phyloP scores from a whole-genome alignment of 2,888 invertebrate genomes.

The Diploptera punctata region DNA sequence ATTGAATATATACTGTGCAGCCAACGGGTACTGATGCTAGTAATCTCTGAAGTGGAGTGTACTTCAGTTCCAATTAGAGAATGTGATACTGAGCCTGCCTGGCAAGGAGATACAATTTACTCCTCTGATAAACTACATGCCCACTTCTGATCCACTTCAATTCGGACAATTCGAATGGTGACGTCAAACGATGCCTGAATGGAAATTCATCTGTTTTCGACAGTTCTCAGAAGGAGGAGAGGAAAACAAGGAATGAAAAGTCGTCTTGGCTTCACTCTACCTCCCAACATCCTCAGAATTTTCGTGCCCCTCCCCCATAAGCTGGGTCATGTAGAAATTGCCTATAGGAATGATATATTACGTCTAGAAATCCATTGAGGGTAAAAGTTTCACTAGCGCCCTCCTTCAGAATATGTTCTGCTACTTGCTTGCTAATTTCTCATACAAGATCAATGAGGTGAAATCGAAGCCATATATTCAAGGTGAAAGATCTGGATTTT shows the following conservation, averaged over 20 bases:
- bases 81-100: too few species aligned
- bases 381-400: neutral
- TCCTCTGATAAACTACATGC: too few species aligned
- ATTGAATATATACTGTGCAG: too few species aligned
- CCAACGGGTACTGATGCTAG: too few species aligned
- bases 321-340: conserved; percentile 11
- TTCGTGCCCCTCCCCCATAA: neutral
- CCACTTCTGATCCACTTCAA: too few species aligned
- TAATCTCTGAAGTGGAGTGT: too few species aligned
- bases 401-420: neutral
- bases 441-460: neutral
- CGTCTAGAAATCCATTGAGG: neutral
- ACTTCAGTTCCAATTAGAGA: too few species aligned
- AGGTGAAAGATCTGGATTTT: neutral
- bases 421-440: conserved; percentile 17
- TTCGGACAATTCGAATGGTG: too few species aligned
- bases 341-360: conserved; percentile 9
- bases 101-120: too few species aligned
- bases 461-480: neutral
- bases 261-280: conserved; percentile 10
- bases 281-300: conserved; percentile 8
- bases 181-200: conserved; percentile 9
- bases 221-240: conserved; percentile 4
- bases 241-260: neutral
- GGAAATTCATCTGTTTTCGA: conserved; percentile 16